Evolutionary conservation across 37 sponge, comb jelly and placozoan species (phyloP).

Genomic region (Theonella swinhoei): DNA sequence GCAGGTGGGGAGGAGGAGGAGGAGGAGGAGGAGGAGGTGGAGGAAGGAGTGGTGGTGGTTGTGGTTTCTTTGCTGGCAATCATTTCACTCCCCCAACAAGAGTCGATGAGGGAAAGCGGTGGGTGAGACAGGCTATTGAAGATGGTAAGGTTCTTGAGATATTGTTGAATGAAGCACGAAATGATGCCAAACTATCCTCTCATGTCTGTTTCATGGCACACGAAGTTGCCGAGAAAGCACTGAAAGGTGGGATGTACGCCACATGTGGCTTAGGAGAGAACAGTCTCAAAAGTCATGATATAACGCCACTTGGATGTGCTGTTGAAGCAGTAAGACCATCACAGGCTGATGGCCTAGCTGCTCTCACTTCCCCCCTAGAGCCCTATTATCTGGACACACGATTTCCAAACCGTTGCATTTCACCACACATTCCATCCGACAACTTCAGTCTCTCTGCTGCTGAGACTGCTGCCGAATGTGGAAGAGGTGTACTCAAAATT

Average conservation of each 20-base stretch:
- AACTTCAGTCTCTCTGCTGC: not conserved
- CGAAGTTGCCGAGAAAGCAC: conserved; percentile 62
- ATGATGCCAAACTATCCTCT: not conserved
- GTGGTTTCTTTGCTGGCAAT: not conserved
- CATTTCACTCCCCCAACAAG: not conserved
- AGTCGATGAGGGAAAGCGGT: conserved; percentile 17
- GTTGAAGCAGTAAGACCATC: not conserved
- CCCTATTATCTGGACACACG: conserved; percentile 32
- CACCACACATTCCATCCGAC: not conserved
- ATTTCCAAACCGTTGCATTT: conserved; percentile 36
- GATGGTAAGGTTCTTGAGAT: conserved; percentile 28
- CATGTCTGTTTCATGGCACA: conserved; percentile 59
- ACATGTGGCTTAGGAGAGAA: conserved; percentile 6
- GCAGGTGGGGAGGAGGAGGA: conserved; percentile 7
- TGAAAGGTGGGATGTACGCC: conserved; percentile 63
- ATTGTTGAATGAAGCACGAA: not conserved
- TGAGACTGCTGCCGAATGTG: too few species aligned
- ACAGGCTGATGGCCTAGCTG: not conserved
- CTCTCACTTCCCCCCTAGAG: not conserved
- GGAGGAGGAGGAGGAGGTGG: not conserved
- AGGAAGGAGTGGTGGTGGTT: not conserved
- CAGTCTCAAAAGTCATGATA: conserved; percentile 2
- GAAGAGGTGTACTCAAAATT: too few species aligned
- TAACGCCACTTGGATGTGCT: not conserved
- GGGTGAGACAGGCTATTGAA: conserved; percentile 52